These are phyloP conservation scores for Pristionchus fissidentatus DNA, from an alignment of 2,888 invertebrate genomes.

Conservation along the genomic window DNA sequence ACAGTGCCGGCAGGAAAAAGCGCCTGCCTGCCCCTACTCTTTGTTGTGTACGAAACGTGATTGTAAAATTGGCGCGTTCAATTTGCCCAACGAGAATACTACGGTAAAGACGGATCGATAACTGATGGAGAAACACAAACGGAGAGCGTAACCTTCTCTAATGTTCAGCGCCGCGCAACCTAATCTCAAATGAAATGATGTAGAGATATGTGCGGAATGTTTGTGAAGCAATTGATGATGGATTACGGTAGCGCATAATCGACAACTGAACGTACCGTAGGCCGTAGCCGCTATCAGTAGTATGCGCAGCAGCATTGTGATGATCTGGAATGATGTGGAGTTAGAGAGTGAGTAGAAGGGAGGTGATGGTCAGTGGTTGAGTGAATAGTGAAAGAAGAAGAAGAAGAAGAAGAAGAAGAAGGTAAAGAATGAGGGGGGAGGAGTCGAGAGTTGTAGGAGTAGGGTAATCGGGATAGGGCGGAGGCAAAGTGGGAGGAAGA, in stretches of 20 bases:
- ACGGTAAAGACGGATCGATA: no score
- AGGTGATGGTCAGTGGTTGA: background rate
- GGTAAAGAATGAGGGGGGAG: background rate
- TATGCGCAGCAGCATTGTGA: conserved; percentile 11
- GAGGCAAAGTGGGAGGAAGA: background rate
- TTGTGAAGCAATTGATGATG: background rate
- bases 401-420: background rate
- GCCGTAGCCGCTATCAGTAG: background rate
- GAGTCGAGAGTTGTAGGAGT: background rate
- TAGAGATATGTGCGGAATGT: background rate
- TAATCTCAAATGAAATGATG: no score
- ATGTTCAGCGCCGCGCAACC: no score
- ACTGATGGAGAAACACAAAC: no score
- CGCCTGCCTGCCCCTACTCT: no score
- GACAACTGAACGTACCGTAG: background rate
- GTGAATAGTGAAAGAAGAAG: background rate
- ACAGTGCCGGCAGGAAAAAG: background rate
- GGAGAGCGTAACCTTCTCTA: no score
- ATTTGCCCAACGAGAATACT: no score
- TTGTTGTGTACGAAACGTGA: background rate
- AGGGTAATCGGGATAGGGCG: conserved; percentile 12
- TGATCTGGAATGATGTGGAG: background rate
- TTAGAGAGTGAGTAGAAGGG: background rate
- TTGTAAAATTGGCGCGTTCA: background rate
- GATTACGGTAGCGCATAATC: background rate